Base-by-base conservation (phyloP, 2,113 vertebrate genomes). In the Caretta caretta region DNA sequence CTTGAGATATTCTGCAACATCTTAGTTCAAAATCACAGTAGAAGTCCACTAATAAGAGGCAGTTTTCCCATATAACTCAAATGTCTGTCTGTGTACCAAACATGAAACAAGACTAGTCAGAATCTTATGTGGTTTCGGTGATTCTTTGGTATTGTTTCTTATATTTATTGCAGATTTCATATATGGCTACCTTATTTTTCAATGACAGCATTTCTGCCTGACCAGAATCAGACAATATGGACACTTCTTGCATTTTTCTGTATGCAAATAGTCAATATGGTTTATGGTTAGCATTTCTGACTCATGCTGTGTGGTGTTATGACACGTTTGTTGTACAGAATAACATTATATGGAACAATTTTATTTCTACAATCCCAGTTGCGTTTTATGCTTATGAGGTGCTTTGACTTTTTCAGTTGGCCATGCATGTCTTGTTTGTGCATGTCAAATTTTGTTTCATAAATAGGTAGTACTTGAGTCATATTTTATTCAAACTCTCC, bases 281-380 rank as follows among this genome's bases (percentile, higher is more conserved):
- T 75, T 25, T 72, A 65, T 49, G 13, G 6, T 29, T 50, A 22
- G 11, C 57, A 78, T 83, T 86, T 81, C 42, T 89, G 85, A 27
- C 14, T 72, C 0, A 38, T 38, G 17, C 8, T 69, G 0, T 78
- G 10, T 72, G 53, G 42, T 14, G 8, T 6, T 88, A 54, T 79
- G 35, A 80, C 4, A 9, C 16, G 4, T 25, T 56, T 19, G 5
- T 54, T 22, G 38, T 24, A 86, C 5, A 4, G 83, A 82, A 59
- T 20, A 54, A 48, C 76, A 1, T 38, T 4, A 22, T 1, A 16
- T 6, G 50, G 5, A 76, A 20, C 2, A 59, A 6, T 16, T 83
- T 24, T 2, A 1, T 48, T 57, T 48, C 13, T 84, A 48, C 50
- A 90, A 62, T 31, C 29, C 79, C 16, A 84, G 7, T 14, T 17